These are phyloP conservation scores for Eulemur macaco DNA, from an alignment of 2,113 vertebrate genomes.

Conservation along the genomic window DNA sequence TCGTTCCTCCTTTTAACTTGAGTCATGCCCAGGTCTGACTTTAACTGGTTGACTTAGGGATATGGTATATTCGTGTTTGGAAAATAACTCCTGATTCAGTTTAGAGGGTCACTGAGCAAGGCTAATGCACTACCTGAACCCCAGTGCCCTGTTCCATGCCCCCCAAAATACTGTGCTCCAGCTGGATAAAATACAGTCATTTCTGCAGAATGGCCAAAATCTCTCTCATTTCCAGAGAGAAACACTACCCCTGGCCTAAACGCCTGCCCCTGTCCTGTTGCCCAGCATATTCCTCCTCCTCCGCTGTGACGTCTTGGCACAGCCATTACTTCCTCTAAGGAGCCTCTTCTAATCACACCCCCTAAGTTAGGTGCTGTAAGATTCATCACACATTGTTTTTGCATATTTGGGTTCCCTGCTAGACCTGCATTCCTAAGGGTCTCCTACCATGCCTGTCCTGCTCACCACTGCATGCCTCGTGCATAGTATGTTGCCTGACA, in stretches of 20 bases:
- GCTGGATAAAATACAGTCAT: not conserved
- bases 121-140: not conserved
- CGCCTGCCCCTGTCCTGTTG: too few relatives aligned
- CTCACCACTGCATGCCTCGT: not conserved
- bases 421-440: not conserved
- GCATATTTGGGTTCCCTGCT: not conserved
- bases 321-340: not conserved
- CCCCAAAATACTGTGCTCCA: not conserved
- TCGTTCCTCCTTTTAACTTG: not conserved
- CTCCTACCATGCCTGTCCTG: not conserved
- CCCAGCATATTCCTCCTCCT: not conserved
- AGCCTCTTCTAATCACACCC: not conserved
- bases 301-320: not conserved
- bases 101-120: not conserved
- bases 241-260: not conserved
- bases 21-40: not conserved
- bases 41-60: not conserved
- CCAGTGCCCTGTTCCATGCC: not conserved
- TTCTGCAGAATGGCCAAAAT: not conserved
- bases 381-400: not conserved
- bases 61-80: not conserved
- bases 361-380: not conserved
- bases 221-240: not conserved
- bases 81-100: not conserved
- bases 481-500: not conserved